Evolutionary conservation across 2,888 invertebrate genomes (phyloP).

Genomic region (Papilio demoleus): DNA sequence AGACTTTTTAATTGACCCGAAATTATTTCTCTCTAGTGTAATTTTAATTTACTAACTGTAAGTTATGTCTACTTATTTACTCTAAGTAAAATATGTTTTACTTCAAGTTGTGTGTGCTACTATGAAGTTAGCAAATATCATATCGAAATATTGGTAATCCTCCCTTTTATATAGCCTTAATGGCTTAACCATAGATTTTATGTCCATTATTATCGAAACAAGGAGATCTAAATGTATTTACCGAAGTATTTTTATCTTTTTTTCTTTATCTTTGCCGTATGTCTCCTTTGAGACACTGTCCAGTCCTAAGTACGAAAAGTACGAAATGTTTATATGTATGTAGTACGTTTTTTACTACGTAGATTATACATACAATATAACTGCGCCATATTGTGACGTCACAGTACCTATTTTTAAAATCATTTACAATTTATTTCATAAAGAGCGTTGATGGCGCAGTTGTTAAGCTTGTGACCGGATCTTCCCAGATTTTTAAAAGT

Average conservation of each 20-base stretch:
- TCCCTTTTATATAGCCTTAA: slow-evolving; percentile 14
- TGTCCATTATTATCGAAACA: slow-evolving; percentile 10
- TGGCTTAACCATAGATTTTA: slow-evolving; percentile 11
- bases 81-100: too few species aligned
- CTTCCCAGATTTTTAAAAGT: neutral
- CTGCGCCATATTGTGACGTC: too few species aligned
- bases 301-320: neutral
- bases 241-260: neutral
- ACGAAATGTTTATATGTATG: too few species aligned
- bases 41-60: too few species aligned
- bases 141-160: slow-evolving; percentile 3
- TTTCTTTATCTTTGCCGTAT: neutral
- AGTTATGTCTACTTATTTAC: too few species aligned
- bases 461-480: too few species aligned
- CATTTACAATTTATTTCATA: too few species aligned
- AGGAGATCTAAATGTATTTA: neutral
- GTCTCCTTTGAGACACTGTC: neutral
- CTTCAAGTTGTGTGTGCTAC: neutral
- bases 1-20: too few species aligned
- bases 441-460: too few species aligned
- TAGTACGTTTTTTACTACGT: neutral
- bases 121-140: neutral
- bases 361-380: neutral
- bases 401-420: too few species aligned
- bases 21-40: too few species aligned